Conservation (phyloP, 2,888 invertebrate genomes). For the Torymus auratus region DNA sequence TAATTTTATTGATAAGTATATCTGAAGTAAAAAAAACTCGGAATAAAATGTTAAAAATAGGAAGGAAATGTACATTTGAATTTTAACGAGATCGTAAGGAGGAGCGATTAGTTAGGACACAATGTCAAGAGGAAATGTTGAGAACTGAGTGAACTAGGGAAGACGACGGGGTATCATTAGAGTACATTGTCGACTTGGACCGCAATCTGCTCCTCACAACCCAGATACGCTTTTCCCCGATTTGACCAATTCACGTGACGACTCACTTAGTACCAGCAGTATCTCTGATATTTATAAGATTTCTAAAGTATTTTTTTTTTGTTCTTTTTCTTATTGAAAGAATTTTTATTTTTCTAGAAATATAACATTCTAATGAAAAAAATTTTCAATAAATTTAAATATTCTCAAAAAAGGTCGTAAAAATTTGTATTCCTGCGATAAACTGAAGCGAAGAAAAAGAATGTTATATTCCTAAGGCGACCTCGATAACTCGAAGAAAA, state of each 20-base stretch:
- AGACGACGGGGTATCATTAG: conserved; percentile 63
- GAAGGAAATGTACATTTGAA: background rate
- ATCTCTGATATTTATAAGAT: conserved; percentile 38
- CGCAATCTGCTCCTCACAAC: conserved; percentile 54
- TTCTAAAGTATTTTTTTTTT: background rate
- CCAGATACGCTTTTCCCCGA: conserved; percentile 64
- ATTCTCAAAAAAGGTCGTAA: too few species aligned
- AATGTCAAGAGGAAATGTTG: conserved; percentile 13
- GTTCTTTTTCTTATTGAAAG: background rate
- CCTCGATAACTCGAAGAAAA: too few species aligned
- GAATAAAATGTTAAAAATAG: too few species aligned
- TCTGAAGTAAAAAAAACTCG: too few species aligned
- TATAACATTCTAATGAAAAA: background rate
- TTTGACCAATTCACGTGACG: conserved; percentile 65
- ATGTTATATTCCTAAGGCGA: too few species aligned
- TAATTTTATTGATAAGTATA: too few species aligned
- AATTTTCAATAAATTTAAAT: too few species aligned
- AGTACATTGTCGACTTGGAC: conserved; percentile 65
- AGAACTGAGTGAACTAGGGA: conserved; percentile 37
- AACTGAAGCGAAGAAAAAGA: too few species aligned
- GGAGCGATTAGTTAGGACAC: conserved; percentile 11
- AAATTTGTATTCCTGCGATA: too few species aligned
- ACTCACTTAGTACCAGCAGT: conserved; percentile 38
- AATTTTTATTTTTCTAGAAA: background rate
- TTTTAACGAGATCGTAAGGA: conserved; percentile 18